Evolutionary conservation across 1,140 invertebrate species (phyloP).

Genomic region (Drosophila sp.): DNA sequence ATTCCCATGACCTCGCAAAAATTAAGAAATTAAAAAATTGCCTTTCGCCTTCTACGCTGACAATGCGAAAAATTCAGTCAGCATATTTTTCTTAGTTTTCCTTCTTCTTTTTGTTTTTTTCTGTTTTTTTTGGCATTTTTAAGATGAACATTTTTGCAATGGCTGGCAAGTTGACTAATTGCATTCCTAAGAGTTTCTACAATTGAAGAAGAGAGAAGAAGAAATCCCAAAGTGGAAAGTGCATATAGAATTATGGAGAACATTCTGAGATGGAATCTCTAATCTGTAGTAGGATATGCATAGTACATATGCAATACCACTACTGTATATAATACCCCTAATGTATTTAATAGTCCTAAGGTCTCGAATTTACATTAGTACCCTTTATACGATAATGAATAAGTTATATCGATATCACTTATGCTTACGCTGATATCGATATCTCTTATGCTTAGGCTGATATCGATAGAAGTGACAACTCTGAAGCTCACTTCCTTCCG

Average conservation of each 20-base stretch:
- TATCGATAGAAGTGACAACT: no score
- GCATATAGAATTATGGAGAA: neutral
- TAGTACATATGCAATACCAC: no score
- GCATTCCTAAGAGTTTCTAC: slow-evolving; percentile 48
- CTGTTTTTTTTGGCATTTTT: slow-evolving; percentile 73
- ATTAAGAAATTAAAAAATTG: slow-evolving; percentile 83
- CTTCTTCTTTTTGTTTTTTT: slow-evolving; percentile 17
- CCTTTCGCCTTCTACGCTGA: slow-evolving; percentile 64
- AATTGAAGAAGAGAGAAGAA: neutral
- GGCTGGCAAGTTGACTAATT: slow-evolving; percentile 71
- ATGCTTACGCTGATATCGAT: no score
- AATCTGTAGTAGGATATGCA: no score
- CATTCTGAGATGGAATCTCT: neutral
- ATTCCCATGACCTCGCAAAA: slow-evolving; percentile 79
- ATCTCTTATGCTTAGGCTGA: no score
- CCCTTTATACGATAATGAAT: no score
- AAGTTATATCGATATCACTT: no score
- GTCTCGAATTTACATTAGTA: no score
- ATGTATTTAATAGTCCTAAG: no score
- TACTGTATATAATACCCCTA: no score
- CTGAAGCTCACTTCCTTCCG: no score
- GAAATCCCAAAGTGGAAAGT: neutral
- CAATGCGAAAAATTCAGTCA: slow-evolving; percentile 65
- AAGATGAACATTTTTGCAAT: slow-evolving; percentile 42
- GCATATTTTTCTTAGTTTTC: slow-evolving; percentile 19